phyloP scores from a whole-genome alignment of 2,888 invertebrate species.

The Nomada flava region DNA sequence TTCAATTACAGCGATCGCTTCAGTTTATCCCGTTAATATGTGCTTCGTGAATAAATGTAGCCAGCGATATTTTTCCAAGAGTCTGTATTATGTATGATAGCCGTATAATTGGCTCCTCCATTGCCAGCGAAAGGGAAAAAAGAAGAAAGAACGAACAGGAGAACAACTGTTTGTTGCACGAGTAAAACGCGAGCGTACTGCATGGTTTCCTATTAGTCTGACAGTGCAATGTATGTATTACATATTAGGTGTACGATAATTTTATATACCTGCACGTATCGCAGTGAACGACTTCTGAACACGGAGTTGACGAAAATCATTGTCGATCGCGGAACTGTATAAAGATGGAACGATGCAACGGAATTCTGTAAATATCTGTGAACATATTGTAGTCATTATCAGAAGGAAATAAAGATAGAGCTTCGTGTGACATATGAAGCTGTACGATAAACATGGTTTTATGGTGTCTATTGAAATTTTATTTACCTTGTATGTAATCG shows the following conservation, averaged over 20 bases:
- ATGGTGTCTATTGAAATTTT: neutral
- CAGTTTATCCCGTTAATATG: neutral
- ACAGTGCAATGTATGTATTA: constrained; percentile 53
- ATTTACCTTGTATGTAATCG: neutral
- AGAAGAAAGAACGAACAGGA: neutral
- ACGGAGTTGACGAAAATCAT: constrained; percentile 26
- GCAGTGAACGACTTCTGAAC: constrained; percentile 17
- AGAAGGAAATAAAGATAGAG: constrained; percentile 66
- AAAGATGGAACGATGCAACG: constrained; percentile 49
- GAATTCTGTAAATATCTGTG: constrained; percentile 70
- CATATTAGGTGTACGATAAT: constrained; percentile 57
- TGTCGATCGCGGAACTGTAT: constrained; percentile 51
- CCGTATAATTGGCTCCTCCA: neutral
- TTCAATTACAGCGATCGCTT: neutral
- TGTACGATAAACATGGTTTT: constrained; percentile 47
- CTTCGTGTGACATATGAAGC: constrained; percentile 63
- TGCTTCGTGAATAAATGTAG: neutral
- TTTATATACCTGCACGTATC: constrained; percentile 51
- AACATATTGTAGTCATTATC: constrained; percentile 67
- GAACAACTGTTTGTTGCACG: constrained; percentile 39
- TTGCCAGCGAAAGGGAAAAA: neutral
- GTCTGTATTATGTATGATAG: neutral
- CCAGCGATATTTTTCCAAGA: neutral
- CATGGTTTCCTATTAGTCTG: constrained; percentile 39
- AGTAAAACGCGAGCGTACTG: constrained; percentile 28